Evolutionary conservation across 37 sponge, comb jelly and placozoan species (phyloP), one percentile per base, ranked within the genome.

Genomic region (Chondrilla cf. caribensis): DNA sequence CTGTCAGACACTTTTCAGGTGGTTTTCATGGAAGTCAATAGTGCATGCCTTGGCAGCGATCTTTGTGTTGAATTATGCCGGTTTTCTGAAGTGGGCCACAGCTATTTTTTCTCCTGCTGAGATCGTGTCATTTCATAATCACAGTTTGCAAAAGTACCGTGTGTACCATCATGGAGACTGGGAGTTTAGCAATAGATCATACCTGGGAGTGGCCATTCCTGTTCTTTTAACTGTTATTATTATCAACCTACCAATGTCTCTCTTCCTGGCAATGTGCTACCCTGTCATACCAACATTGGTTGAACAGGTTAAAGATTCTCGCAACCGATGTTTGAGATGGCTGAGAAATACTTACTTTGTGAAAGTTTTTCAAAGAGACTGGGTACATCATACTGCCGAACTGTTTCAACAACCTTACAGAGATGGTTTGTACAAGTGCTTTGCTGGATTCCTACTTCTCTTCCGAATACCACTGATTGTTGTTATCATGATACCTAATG

Each of bases 341-440:
- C 24, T 73, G 24, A 15, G 22, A 2, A 42, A 22, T 6, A 43
- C 9, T 14, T 18, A 25, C 19, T 4, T 73, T 39, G 24, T 73
- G 2, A 3, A 1, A n/a, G 9, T 73, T 39, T 39, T 73, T n/a
- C 21, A 32, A 15, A 73, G 36, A 42, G 22, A 32, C 22, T 73
- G 76, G 76, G 40, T 73, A 14, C 41, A 24, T 22, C 41, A 39
- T 2, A 39, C 41, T 73, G 76, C 76, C 9, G 76, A 73, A 21
- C 44, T 73, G 9, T 73, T 73, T 73, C 76, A 73, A 42, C n/a
- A 43, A 17, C 24, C 38, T n/a, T 73, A 73, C 76, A 73, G 40
- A 73, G 44, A 19, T 22, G 44, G 44, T 14, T n/a, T 29, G 4
- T 39, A 73, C 14, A 37, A 38, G 1, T 73, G 24, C 76, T 73